Evolutionary conservation across 2,888 invertebrate species (phyloP).

Genomic region (Lepidonotus clava): DNA sequence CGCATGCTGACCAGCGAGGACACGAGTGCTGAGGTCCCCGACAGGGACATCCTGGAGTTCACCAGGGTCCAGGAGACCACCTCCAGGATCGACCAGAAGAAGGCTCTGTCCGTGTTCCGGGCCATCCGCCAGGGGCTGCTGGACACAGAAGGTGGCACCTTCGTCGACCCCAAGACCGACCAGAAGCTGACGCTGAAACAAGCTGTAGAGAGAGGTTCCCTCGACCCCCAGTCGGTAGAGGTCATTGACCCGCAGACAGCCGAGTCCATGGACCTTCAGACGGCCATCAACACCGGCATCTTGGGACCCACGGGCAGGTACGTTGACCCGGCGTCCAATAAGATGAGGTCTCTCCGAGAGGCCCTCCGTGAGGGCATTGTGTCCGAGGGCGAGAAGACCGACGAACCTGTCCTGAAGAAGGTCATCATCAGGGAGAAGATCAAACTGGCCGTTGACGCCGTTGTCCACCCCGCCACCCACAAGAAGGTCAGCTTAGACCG

Average conservation of each 20-base stretch:
- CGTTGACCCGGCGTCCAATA: conserved; percentile 66
- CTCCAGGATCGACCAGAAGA: conserved; percentile 3
- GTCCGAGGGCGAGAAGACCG: conserved; percentile 70
- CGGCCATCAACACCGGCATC: conserved; percentile 72
- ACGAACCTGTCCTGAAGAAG: conserved; percentile 67
- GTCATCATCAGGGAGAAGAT: conserved; percentile 73
- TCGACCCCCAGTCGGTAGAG: conserved; percentile 70
- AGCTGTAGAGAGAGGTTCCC: conserved; percentile 83
- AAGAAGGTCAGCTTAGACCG: conserved; percentile 87
- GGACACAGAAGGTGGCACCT: conserved; percentile 89
- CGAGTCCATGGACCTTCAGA: conserved; percentile 59
- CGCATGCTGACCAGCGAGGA: conserved; percentile 52
- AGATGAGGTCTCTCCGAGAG: conserved; percentile 65
- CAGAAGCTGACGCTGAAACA: conserved; percentile 90
- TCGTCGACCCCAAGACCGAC: conserved; percentile 89
- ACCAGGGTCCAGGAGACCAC: conserved; percentile 49
- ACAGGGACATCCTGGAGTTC: conserved; percentile 68
- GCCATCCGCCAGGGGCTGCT: conserved; percentile 84
- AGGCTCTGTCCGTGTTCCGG: conserved; percentile 67
- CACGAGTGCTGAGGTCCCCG: conserved; percentile 58
- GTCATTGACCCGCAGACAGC: conserved; percentile 67
- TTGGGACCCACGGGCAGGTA: conserved; percentile 69
- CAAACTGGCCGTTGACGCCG: conserved; percentile 71
- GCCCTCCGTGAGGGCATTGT: conserved; percentile 76
- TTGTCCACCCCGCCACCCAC: conserved; percentile 87